These are phyloP conservation scores for Drosophila eugracilis DNA, from an alignment of 1,140 invertebrate genomes.

Conservation along the genomic window DNA sequence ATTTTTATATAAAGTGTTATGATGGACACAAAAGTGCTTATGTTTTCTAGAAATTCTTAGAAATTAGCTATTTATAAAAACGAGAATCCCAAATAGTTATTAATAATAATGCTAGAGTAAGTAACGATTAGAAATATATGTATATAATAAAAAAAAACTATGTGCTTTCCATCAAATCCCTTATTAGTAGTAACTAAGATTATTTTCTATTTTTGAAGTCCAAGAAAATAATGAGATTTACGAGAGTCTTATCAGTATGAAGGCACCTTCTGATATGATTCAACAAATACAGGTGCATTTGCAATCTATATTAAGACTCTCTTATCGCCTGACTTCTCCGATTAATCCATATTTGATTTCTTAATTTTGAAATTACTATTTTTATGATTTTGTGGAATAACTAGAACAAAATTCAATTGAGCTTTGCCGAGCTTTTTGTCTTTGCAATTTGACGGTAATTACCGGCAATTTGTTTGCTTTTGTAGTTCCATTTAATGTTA, in stretches of 20 bases:
- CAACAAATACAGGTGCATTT: neutral
- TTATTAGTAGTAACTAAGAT: neutral
- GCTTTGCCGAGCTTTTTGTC: slow-evolving; percentile 27
- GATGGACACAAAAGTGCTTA: too few relatives aligned
- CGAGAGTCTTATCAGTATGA: slow-evolving; percentile 12
- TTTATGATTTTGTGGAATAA: neutral
- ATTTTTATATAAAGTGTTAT: too few relatives aligned
- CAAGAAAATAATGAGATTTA: neutral
- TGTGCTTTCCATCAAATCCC: neutral
- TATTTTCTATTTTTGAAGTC: neutral
- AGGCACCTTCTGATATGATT: slow-evolving; percentile 21
- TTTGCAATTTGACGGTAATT: slow-evolving; percentile 66
- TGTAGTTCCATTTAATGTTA: slow-evolving; percentile 62
- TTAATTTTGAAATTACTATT: neutral
- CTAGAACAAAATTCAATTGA: slow-evolving; percentile 22
- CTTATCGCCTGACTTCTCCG: slow-evolving; percentile 21
- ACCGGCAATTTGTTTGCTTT: slow-evolving; percentile 58
- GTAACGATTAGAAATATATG: too few relatives aligned
- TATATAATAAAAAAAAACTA: too few relatives aligned
- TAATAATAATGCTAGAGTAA: too few relatives aligned
- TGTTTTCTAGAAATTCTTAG: too few relatives aligned
- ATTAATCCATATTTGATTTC: slow-evolving; percentile 23
- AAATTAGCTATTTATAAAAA: too few relatives aligned
- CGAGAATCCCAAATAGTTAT: too few relatives aligned
- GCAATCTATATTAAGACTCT: slow-evolving; percentile 8